A percentile compares a stretch with the other conserved stretches of the same genome.
These are phyloP conservation scores for Chironomus riparius DNA, from an alignment of 2,888 invertebrate genomes.

Conservation along the genomic window DNA sequence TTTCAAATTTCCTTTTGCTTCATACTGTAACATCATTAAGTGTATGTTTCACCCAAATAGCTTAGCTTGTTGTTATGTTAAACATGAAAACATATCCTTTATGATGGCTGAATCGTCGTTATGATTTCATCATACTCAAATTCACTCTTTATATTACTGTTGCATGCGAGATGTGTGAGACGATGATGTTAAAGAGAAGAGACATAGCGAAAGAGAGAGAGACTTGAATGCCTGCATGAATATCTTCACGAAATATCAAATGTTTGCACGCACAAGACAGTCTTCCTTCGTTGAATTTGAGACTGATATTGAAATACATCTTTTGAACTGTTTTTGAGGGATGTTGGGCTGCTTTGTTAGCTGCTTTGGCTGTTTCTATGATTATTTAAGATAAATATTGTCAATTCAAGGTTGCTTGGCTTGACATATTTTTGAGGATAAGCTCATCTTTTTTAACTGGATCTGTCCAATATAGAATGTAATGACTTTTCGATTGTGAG, in stretches of 20 bases:
- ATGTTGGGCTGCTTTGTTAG: too few species aligned
- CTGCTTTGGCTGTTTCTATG: too few species aligned
- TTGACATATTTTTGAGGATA: too few species aligned
- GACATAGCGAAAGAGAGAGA: background rate
- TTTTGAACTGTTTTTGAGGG: too few species aligned
- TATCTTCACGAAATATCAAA: background rate
- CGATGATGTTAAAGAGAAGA: background rate
- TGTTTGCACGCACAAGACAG: slow-evolving; percentile 7
- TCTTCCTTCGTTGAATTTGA: background rate
- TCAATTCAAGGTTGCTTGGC: too few species aligned
- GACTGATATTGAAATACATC: too few species aligned
- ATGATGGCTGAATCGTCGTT: background rate
- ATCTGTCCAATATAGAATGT: too few species aligned
- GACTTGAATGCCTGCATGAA: slow-evolving; percentile 26
- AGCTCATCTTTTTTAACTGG: too few species aligned
- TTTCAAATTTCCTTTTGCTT: slow-evolving; percentile 14
- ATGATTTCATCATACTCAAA: slow-evolving; percentile 9
- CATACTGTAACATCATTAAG: background rate
- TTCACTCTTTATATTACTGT: background rate
- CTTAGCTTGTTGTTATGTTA: background rate
- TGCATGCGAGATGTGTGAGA: too few species aligned
- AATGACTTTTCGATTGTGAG: too few species aligned
- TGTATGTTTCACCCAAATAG: background rate
- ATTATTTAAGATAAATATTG: too few species aligned
- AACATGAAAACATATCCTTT: background rate